Percentiles rank a stretch among this genome's conserved stretches.
Conservation (phyloP, 2,113 vertebrate genomes). For the Pogonocichla stellata region DNA sequence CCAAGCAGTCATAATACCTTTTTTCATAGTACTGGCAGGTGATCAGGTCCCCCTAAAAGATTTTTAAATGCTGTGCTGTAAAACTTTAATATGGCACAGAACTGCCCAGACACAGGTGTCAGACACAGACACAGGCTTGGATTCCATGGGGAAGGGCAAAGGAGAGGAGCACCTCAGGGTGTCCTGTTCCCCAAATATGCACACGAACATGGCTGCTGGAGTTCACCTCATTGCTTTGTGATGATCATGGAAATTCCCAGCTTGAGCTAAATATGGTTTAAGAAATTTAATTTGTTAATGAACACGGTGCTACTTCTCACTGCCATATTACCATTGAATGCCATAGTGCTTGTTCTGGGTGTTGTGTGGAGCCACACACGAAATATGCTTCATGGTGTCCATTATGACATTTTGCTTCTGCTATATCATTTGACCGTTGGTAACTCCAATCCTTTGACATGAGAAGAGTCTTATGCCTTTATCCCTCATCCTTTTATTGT, state of each 20-base stretch:
- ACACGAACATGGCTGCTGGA: neutral
- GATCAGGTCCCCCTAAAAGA: neutral
- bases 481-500: neutral
- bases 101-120: neutral
- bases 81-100: neutral
- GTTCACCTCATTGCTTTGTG: neutral
- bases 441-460: neutral
- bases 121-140: neutral
- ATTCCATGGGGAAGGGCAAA: neutral
- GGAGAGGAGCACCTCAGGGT: neutral
- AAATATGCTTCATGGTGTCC: neutral
- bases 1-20: neutral
- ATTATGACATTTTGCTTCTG: neutral
- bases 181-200: neutral
- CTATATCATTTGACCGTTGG: neutral
- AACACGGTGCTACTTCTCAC: neutral
- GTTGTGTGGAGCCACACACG: neutral
- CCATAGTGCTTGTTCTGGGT: neutral
- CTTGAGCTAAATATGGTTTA: neutral
- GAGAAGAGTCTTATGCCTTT: neutral
- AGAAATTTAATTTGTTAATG: neutral
- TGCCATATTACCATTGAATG: fast-evolving
- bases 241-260: neutral
- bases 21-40: neutral
- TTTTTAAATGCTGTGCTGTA: neutral